These are phyloP conservation scores for Tethea ocularis DNA, from an alignment of 2,888 invertebrate genomes.

Conservation along the genomic window DNA sequence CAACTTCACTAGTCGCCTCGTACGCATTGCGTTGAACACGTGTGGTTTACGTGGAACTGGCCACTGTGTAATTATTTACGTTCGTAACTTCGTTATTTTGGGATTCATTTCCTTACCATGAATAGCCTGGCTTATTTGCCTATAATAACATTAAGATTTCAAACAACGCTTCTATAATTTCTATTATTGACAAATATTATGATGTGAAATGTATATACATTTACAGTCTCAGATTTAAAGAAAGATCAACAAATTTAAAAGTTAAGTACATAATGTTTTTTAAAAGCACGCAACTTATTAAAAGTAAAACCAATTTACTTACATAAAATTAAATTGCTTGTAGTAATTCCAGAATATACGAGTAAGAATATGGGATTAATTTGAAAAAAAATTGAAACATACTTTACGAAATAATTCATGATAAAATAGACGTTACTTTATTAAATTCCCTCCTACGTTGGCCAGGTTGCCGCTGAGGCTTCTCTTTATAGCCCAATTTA, in stretches of 20 bases:
- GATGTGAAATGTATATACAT: not conserved
- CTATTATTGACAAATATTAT: not conserved
- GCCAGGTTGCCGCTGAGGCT: constrained; percentile 62
- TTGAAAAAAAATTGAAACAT: constrained; percentile 42
- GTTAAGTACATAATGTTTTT: too few relatives aligned
- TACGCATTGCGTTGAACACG: constrained; percentile 48
- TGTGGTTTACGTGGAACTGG: constrained; percentile 48
- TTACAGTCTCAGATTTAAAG: too few relatives aligned
- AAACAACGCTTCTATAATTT: not conserved
- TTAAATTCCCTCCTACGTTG: constrained; percentile 69
- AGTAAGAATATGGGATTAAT: constrained; percentile 50
- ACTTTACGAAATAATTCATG: constrained; percentile 64
- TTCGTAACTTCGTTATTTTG: constrained; percentile 58
- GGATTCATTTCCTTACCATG: constrained; percentile 51
- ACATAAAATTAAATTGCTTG: not conserved
- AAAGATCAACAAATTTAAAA: too few relatives aligned
- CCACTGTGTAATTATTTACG: constrained; percentile 57
- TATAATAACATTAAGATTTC: not conserved
- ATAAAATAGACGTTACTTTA: constrained; percentile 73
- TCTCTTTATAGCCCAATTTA: constrained; percentile 75
- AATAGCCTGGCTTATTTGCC: constrained; percentile 35
- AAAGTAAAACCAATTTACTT: too few relatives aligned
- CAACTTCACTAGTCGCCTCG: constrained; percentile 31
- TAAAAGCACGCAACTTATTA: too few relatives aligned
- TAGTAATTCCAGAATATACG: constrained; percentile 24